Conservation (phyloP, 1,140 invertebrate genomes). For the Lucilia sericata region DNA sequence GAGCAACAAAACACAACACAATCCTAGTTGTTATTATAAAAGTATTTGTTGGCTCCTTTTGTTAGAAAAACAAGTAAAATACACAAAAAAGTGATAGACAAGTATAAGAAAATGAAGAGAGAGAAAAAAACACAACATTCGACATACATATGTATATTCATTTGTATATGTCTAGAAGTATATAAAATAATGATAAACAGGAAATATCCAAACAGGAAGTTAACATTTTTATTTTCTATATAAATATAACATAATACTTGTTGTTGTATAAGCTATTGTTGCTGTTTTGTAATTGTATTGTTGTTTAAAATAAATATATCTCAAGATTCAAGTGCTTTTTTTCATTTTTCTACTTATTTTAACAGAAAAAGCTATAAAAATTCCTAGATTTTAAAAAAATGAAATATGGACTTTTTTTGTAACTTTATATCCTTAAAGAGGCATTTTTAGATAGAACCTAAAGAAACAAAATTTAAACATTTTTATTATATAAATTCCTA, state of each 20-base stretch:
- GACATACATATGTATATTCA: too few species aligned
- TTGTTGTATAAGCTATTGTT: not conserved
- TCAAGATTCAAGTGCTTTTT: not conserved
- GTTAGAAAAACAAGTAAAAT: not conserved
- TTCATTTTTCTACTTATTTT: not conserved
- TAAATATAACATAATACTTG: not conserved
- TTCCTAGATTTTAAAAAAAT: too few species aligned
- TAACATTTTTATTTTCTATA: constrained; percentile 3
- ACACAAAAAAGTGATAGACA: not conserved
- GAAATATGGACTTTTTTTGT: too few species aligned
- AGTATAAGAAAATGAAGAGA: not conserved
- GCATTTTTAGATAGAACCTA: not conserved
- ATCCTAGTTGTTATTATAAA: not conserved
- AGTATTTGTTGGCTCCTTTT: not conserved
- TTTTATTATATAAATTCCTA: not conserved
- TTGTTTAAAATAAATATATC: too few species aligned
- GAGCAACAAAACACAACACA: not conserved
- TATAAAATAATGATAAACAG: constrained; percentile 23
- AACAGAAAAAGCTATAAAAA: too few species aligned
- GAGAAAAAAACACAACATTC: not conserved
- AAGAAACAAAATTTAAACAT: not conserved
- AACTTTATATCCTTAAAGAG: too few species aligned
- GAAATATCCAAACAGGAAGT: constrained; percentile 12
- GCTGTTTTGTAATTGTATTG: not conserved
- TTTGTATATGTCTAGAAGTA: too few species aligned